Base-by-base conservation (phyloP, 2,797 vertebrate genomes). In the Hypotaenidia okinawae region DNA sequence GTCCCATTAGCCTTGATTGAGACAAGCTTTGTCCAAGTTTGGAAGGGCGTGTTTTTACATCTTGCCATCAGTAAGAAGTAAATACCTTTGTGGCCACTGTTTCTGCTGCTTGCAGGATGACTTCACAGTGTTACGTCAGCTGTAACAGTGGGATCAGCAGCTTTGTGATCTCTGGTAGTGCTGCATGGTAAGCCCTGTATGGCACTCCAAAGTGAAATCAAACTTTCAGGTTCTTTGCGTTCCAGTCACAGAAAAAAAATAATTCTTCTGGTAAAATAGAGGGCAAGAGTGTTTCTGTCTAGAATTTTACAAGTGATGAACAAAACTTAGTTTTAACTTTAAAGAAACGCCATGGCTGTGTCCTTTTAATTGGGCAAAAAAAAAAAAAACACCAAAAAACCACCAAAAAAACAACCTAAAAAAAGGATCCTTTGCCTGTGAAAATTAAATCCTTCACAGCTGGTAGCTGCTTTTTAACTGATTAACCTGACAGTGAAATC, bases 311-410 rank as follows among this genome's bases (percentile, higher is more conserved):
- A 82, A 78, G 87, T 10, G 16, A 93, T 95, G 69, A 88, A 74
- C 18, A 87, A 90, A 88, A 77, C 82, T 61, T 75, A 85, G 35
- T 89, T 94, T 91, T 85, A 76, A 75, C 83, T 94, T 94, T 81
- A 41, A 94, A 74, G 84, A 89, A 97, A 55, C 58, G 22, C 66
- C 57, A 57, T 33, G 22, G 41, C 94, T 67, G 70, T 95, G 84
- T 96, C 58, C 85, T 97, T 93, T 97, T 95, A 97, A 97, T 90
- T 94, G 94, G n/a, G n/a, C n/a, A n/a, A n/a, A n/a, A n/a, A 95
- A 94, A 19, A 45, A 45, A 18, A 45, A 45, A 43, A 43, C 8
- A 43, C 35, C 37, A 41, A 41, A 41, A 15, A 41, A 10, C 37
- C 37, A 37, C 37, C 37, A 41, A 41, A 41, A 41, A 41, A 41